Base-by-base conservation (phyloP, 2,113 vertebrate genomes). In the Notarius quadriscutis region DNA sequence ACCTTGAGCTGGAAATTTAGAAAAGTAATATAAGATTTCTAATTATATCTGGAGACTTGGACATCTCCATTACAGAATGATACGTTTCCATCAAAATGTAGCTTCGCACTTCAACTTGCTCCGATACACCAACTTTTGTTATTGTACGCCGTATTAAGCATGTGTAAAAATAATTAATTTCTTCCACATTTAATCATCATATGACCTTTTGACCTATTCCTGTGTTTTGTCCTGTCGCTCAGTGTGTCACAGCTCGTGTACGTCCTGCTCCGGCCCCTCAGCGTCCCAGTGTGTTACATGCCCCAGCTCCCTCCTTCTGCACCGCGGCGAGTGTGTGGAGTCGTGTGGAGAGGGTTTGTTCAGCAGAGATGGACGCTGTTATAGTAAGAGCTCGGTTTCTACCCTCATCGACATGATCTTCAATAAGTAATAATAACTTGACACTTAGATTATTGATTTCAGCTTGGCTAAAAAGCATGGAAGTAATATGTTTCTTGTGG, bases 201-300 rank as follows among this genome's bases (percentile, higher is more conserved):
- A 27, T 79, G n/a, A 57, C 75, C 2, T 9, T 41, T 53, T 84
- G 53, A 7, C 17, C 25, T 78, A 18, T 81, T 15, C 63, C 10
- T 79, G 11, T 34, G 18, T 63, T 80, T 9, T 86, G 78, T 41
- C 60, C 87, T 84, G 83, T 88, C 88, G 41, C 20, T 60, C 94
- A 99, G 98, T 63, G 78, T 99, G 98, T 89, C 97, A 98, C n/a
- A 20, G 80, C 87, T 97, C 95, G 0, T 99, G 98, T 84, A 88
- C 93, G 55, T 93, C 94, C 0, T 99, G 98, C 17, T 90, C 94
- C 9, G 97, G 98, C 27, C 95, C 97, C 0, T 88, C 93, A 0
- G 95, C 94, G 2, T 94, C 94, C 80, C 96, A 98, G 77, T 99
- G 98, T 60, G 92, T 90, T 15, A 91, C 90, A 83, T 99, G 98